phyloP scores from a whole-genome alignment of 1,140 invertebrate species.

The Drosophila melanogaster region DNA sequence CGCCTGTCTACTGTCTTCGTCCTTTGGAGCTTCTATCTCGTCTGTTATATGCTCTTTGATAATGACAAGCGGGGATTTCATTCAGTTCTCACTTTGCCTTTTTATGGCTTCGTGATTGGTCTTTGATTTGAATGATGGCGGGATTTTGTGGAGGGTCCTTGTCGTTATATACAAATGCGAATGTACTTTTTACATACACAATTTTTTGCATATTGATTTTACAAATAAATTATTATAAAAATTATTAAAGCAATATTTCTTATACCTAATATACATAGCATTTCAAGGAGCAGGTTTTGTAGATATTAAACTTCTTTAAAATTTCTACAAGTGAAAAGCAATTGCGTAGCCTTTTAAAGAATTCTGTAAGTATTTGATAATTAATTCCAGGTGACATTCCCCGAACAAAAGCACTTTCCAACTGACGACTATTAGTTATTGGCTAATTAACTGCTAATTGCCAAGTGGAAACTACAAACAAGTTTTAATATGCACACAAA shows the following conservation, averaged over 20 bases:
- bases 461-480: conserved; percentile 8
- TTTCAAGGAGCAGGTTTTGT: no score
- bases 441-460: conserved; percentile 9
- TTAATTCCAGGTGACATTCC: neutral
- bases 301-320: neutral
- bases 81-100: conserved; percentile 12
- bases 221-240: neutral
- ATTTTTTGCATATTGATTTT: neutral
- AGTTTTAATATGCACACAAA: conserved; percentile 1
- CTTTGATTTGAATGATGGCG: conserved; percentile 16
- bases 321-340: neutral
- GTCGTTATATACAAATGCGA: conserved; percentile 6
- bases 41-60: conserved; percentile 40
- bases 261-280: no score
- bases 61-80: conserved; percentile 49
- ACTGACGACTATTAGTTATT: neutral
- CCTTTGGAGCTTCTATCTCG: conserved; percentile 27
- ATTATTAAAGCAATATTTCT: no score
- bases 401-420: no score
- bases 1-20: conserved; percentile 34
- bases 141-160: neutral
- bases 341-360: no score
- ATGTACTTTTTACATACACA: neutral
- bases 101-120: conserved; percentile 25
- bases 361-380: no score